Evolutionary conservation across 1,140 invertebrate species (phyloP).

Genomic region (Monochamus saltuarius): DNA sequence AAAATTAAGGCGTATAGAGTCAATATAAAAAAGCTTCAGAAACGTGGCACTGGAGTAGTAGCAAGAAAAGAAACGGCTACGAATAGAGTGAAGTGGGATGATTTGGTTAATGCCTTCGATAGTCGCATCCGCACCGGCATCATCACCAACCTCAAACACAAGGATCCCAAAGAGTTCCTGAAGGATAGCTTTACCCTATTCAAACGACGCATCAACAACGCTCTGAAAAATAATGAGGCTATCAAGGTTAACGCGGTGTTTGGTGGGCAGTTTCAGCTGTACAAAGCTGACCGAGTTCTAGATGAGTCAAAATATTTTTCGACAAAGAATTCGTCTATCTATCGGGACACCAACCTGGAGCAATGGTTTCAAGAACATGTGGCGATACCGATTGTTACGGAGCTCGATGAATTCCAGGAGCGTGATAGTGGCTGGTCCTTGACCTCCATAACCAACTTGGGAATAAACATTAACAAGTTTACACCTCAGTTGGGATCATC

Average conservation of each 20-base stretch:
- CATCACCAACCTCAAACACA: constrained; percentile 18
- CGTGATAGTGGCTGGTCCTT: constrained; percentile 24
- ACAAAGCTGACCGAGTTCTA: constrained; percentile 2
- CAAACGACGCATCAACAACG: no score
- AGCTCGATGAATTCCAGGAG: constrained; percentile 32
- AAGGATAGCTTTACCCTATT: no score
- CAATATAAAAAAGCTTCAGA: neutral
- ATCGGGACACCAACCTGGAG: constrained; percentile 30
- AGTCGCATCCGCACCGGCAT: constrained; percentile 18
- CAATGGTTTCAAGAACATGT: constrained; percentile 35
- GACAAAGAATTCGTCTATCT: constrained; percentile 13
- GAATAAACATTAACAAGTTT: constrained; percentile 31
- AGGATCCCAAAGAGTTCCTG: constrained; percentile 14
- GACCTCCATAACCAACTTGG: constrained; percentile 10
- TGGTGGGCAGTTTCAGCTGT: constrained; percentile 2
- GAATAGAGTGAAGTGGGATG: constrained; percentile 14
- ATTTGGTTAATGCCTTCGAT: constrained; percentile 9
- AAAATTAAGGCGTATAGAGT: neutral
- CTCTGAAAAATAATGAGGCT: no score
- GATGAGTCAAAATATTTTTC: constrained; percentile 15
- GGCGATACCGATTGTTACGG: constrained; percentile 17
- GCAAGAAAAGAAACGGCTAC: constrained; percentile 6
- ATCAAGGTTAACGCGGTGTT: constrained; percentile 14
- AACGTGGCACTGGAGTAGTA: neutral
- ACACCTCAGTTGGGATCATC: constrained; percentile 41